A percentile compares a stretch with the other conserved stretches of the same genome.
phyloP scores from a whole-genome alignment of 2,888 invertebrate species.

The Kuschelorhynchus macadamiae region DNA sequence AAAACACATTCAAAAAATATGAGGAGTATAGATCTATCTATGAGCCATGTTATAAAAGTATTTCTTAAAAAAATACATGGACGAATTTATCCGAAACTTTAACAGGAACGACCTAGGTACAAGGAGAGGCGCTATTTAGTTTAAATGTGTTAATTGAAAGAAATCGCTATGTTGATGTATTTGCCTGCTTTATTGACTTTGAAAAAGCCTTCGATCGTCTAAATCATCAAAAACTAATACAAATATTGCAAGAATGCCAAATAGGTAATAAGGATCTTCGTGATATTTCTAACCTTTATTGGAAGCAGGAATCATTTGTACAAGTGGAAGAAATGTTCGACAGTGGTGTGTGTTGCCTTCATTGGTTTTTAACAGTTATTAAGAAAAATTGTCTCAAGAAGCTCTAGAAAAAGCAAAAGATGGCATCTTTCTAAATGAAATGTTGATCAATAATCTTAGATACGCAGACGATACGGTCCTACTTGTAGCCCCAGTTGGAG shows the following conservation, averaged over 20 bases:
- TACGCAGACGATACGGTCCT: too few relatives aligned
- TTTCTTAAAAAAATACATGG: neutral
- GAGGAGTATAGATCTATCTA: too few relatives aligned
- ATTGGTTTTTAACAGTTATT: neutral
- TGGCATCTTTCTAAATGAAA: too few relatives aligned
- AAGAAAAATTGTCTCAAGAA: neutral
- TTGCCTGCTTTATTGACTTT: conserved; percentile 10
- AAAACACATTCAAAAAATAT: too few relatives aligned
- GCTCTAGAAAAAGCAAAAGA: too few relatives aligned
- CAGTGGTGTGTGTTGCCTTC: neutral
- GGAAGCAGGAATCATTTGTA: neutral
- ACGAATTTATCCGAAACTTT: conserved; percentile 2
- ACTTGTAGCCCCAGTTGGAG: too few relatives aligned
- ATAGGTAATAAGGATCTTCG: conserved; percentile 4
- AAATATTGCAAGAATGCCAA: neutral
- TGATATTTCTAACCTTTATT: neutral
- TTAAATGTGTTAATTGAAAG: conserved; percentile 1
- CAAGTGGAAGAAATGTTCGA: neutral
- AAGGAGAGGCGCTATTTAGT: neutral
- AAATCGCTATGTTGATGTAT: conserved; percentile 2
- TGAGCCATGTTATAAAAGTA: neutral
- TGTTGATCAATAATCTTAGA: too few relatives aligned
- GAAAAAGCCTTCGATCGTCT: neutral
- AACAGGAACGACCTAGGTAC: too few relatives aligned
- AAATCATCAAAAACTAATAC: neutral